Evolutionary conservation across 2,113 vertebrate species (phyloP).

Genomic region (Platycercus adscitus): DNA sequence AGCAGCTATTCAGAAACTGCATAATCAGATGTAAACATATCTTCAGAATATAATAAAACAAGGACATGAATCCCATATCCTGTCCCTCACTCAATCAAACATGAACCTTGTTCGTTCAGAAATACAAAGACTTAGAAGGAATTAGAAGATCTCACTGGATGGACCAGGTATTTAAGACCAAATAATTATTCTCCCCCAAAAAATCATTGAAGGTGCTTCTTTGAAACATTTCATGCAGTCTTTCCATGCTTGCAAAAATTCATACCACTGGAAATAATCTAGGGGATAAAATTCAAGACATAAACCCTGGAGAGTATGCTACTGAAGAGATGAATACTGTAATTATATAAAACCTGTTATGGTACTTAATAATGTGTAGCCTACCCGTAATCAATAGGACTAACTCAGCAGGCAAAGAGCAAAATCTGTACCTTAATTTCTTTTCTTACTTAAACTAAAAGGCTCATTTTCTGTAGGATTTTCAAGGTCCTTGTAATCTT

Average conservation of each 20-base stretch:
- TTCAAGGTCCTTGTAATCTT: conserved; percentile 26
- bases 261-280: neutral
- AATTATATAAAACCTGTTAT: conserved; percentile 36
- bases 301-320: neutral
- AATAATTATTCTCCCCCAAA: neutral
- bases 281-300: neutral
- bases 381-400: conserved; percentile 27
- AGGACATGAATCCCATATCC: neutral
- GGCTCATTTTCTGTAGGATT: neutral
- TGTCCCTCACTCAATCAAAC: neutral
- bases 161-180: neutral
- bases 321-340: neutral
- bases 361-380: conserved; percentile 5
- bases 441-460: conserved; percentile 37
- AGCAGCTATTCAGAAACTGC: neutral
- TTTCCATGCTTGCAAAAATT: neutral
- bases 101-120: neutral
- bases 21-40: neutral
- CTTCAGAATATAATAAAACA: conserved; percentile 7
- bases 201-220: neutral
- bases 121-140: neutral
- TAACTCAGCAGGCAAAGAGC: conserved; percentile 10
- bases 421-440: conserved; percentile 31
- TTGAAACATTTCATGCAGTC: neutral
- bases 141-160: neutral